Base-by-base conservation (phyloP, 2,113 vertebrate genomes). In the Columba livia region DNA sequence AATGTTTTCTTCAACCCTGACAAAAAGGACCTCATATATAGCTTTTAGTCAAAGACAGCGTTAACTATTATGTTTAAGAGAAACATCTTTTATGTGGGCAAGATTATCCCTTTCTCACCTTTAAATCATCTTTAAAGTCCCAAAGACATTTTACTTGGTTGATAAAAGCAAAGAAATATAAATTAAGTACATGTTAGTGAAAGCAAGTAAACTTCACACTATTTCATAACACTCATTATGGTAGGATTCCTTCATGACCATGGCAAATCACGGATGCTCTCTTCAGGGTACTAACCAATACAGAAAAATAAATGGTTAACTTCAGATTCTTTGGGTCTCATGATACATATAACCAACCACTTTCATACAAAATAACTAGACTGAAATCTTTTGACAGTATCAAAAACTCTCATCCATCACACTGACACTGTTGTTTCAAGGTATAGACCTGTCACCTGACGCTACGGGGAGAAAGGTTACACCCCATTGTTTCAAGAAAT, bases 71-170 rank as follows among this genome's bases (percentile, higher is more conserved):
- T 9, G 11, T 51, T 79, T 71, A 60, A 81, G 8, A 87, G 47
- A 85, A 87, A 77, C 7, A 38, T 29, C 88, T 82, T 62, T 77
- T 19, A 79, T 15, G 20, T 26, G 29, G n/a, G 40, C 64, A 96
- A 85, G 13, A 91, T 88, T 62, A 95, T 66, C 81, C 91, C 81
- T 77, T 85, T 96, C 85, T 95, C 91, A 94, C 81, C 89, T 94
- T 93, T 85, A 62, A 54, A 94, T 85, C 31, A 93, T 80, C 89
- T 96, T 89, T 95, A 70, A 89, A 88, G 79, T 90, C 47, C 85
- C 67, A 90, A 79, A 93, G 79, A 95, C 20, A 85, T 83, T 96
- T 94, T 95, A 97, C 34, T 95, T 80, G 77, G 53, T 97, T 91
- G 82, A 62, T 62, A 79, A 95, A 90, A 86, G 65, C 47, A 73